Evolutionary conservation across 2,888 invertebrate species (phyloP).

Genomic region (Dilophus febrilis): DNA sequence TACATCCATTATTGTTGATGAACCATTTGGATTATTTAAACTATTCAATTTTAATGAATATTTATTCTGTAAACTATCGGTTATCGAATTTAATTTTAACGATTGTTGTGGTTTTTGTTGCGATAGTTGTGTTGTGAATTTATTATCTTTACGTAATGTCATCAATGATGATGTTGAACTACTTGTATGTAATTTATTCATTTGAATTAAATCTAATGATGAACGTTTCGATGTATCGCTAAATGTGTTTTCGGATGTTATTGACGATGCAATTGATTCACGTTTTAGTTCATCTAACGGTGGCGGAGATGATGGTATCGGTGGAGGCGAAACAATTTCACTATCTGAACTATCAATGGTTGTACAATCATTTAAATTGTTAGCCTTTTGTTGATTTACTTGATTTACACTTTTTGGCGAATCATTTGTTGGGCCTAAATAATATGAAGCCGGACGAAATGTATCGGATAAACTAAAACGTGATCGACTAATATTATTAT

Average conservation of each 20-base stretch:
- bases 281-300: conserved; percentile 50
- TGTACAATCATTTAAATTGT: conserved; percentile 47
- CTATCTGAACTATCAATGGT: conserved; percentile 63
- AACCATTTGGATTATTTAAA: conserved; percentile 10
- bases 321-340: conserved; percentile 62
- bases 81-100: conserved; percentile 22
- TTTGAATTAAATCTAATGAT: no score
- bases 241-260: no score
- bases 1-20: no score
- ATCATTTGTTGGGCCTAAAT: conserved; percentile 56
- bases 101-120: no score
- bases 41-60: conserved; percentile 10
- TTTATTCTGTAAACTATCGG: conserved; percentile 25
- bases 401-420: no score
- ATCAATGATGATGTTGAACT: conserved; percentile 25
- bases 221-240: no score
- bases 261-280: no score
- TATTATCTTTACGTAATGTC: conserved; percentile 18
- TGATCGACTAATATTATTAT: no score
- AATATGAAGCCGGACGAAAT: conserved; percentile 76
- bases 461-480: conserved; percentile 76
- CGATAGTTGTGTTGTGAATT: no score
- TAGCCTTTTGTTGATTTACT: no score
- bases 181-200: conserved; percentile 27
- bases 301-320: conserved; percentile 58